Percentiles rank a stretch among this genome's conserved stretches.
These are phyloP conservation scores for Pemphredon lugubris DNA, from an alignment of 2,888 invertebrate species.

Conservation along the genomic window DNA sequence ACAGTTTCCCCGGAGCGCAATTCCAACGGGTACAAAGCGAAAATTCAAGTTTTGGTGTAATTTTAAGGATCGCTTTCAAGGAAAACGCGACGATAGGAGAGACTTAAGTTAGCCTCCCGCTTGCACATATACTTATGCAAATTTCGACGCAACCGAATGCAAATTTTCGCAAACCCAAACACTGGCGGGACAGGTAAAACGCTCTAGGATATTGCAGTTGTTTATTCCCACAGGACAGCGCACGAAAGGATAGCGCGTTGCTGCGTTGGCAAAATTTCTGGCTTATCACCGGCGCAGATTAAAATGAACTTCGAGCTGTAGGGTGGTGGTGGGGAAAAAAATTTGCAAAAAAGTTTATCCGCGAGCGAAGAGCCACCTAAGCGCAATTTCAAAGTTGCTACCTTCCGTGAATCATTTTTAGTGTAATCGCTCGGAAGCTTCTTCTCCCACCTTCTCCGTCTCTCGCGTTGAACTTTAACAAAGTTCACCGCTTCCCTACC, in stretches of 20 bases:
- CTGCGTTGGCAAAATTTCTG: slow-evolving; percentile 39
- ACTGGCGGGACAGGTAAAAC: slow-evolving; percentile 44
- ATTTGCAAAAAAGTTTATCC: slow-evolving; percentile 8
- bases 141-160: slow-evolving; percentile 30
- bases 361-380: background rate
- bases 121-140: slow-evolving; percentile 49
- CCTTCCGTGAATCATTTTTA: slow-evolving; percentile 21
- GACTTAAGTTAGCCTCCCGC: background rate
- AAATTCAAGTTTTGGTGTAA: too few relatives aligned
- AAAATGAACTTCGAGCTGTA: slow-evolving; percentile 37
- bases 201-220: slow-evolving; percentile 58
- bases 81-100: slow-evolving; percentile 3
- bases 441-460: too few relatives aligned
- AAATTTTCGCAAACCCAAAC: slow-evolving; percentile 50
- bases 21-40: too few relatives aligned
- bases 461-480: background rate
- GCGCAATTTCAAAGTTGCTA: slow-evolving; percentile 11
- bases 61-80: background rate
- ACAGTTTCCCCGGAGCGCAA: too few relatives aligned
- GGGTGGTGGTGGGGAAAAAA: slow-evolving; percentile 7
- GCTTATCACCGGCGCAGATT: slow-evolving; percentile 58
- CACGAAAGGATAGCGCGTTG: slow-evolving; percentile 35
- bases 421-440: slow-evolving; percentile 13
- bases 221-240: slow-evolving; percentile 59
- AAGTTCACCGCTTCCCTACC: background rate